Conservation (phyloP, 1,140 invertebrate genomes). For the Sycophila sp. region DNA sequence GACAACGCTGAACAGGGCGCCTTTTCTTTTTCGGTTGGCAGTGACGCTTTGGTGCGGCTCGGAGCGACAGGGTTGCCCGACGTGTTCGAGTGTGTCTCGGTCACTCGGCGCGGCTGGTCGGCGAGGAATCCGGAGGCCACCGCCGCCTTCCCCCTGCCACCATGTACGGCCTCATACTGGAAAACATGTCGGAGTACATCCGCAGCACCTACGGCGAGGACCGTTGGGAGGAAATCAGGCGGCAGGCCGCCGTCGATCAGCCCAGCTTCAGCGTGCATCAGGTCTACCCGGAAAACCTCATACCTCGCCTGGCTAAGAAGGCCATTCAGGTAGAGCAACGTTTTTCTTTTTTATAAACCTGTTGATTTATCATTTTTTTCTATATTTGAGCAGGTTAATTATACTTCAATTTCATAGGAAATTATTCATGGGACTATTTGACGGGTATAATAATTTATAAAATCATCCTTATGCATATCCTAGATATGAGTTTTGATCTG, state of each 20-base stretch:
- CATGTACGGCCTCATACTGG: constrained; percentile 95
- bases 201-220: constrained; percentile 91
- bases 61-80: too few species aligned
- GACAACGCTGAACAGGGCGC: too few species aligned
- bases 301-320: constrained; percentile 84
- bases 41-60: too few species aligned
- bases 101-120: neutral
- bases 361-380: neutral
- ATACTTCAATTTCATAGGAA: too few species aligned
- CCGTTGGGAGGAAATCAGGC: constrained; percentile 87
- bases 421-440: too few species aligned
- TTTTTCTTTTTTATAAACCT: neutral
- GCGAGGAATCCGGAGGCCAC: neutral
- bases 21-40: too few species aligned
- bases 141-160: constrained; percentile 47
- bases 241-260: constrained; percentile 83
- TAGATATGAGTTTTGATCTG: too few species aligned
- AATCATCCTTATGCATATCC: neutral
- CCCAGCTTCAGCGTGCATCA: constrained; percentile 91
- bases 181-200: constrained; percentile 92
- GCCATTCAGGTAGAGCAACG: constrained; percentile 76
- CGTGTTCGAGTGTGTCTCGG: too few species aligned
- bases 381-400: too few species aligned
- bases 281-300: constrained; percentile 90
- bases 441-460: too few species aligned